phyloP scores from a whole-genome alignment of 2,797 vertebrate genomes.

The Myripristis jacobus region DNA sequence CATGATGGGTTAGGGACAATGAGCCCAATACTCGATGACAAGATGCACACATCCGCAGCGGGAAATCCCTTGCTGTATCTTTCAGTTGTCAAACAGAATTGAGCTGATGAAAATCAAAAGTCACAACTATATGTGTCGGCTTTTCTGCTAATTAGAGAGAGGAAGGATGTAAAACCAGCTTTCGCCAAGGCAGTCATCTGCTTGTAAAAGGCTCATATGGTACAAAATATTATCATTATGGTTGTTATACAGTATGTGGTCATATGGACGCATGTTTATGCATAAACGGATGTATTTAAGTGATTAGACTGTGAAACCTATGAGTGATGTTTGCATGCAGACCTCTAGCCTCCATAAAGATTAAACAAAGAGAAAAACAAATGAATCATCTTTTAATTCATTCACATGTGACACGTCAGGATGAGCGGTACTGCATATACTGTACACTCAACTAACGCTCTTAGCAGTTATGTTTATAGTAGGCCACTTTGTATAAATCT shows the following conservation, averaged over 20 bases:
- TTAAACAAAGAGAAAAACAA: constrained; percentile 25
- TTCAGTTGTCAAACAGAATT: constrained; percentile 13
- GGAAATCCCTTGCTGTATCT: neutral
- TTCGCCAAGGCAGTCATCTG: neutral
- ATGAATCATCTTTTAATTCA: constrained; percentile 32
- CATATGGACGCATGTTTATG: neutral
- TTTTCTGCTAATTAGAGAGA: neutral
- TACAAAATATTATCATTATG: constrained; percentile 15
- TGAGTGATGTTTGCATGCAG: constrained; percentile 8
- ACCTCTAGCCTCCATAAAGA: constrained; percentile 14
- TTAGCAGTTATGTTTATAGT: constrained; percentile 9
- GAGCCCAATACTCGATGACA: constrained; percentile 28
- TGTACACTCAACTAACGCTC: constrained; percentile 9
- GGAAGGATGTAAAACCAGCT: no score
- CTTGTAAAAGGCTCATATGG: neutral
- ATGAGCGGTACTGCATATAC: constrained; percentile 28
- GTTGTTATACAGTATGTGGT: constrained; percentile 34
- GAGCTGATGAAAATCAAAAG: neutral
- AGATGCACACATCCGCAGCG: constrained; percentile 2
- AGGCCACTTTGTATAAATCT: constrained; percentile 11
- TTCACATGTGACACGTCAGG: constrained; percentile 20
- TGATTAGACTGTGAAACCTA: constrained; percentile 22
- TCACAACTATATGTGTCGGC: neutral
- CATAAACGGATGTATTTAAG: neutral
- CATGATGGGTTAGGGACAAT: constrained; percentile 32